These are phyloP conservation scores for Alaudala cheleensis DNA, from an alignment of 2,113 vertebrate genomes.

Conservation along the genomic window DNA sequence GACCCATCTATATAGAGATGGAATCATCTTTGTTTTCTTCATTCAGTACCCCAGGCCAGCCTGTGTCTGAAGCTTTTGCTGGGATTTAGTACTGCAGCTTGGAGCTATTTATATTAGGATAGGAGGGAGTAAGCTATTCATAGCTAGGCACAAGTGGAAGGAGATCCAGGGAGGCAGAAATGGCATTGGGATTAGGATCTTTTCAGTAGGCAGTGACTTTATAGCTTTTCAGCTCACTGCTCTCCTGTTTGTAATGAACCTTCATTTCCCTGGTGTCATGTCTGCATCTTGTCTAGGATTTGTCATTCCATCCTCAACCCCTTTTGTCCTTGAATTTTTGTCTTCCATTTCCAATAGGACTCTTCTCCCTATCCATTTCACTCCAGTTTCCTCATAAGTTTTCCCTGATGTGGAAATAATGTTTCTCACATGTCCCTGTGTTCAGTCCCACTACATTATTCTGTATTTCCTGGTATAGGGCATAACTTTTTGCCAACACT, in stretches of 20 bases:
- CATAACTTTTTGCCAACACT: neutral
- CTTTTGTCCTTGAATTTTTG: neutral
- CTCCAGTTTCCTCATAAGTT: neutral
- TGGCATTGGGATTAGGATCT: neutral
- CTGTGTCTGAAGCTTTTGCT: constrained; percentile 48
- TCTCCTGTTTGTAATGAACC: neutral
- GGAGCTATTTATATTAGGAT: constrained; percentile 68
- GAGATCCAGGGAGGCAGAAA: neutral
- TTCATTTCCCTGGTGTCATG: neutral
- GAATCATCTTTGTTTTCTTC: constrained; percentile 22
- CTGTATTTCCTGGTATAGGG: neutral
- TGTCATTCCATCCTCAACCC: neutral
- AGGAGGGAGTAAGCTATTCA: constrained; percentile 54
- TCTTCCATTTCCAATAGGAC: neutral
- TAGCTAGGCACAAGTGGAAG: neutral
- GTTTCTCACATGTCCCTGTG: neutral
- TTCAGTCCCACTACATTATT: neutral
- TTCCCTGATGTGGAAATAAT: neutral
- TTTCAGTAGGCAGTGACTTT: neutral
- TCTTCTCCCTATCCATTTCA: neutral
- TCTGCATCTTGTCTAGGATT: neutral
- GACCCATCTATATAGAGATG: neutral
- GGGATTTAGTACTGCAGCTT: constrained; percentile 40
- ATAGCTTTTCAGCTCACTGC: neutral
- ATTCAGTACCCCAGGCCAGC: neutral